Evolutionary conservation across 2,888 invertebrate species (phyloP), one percentile per base, ranked within the genome.

Genomic region (Rhamnusium bicolor): DNA sequence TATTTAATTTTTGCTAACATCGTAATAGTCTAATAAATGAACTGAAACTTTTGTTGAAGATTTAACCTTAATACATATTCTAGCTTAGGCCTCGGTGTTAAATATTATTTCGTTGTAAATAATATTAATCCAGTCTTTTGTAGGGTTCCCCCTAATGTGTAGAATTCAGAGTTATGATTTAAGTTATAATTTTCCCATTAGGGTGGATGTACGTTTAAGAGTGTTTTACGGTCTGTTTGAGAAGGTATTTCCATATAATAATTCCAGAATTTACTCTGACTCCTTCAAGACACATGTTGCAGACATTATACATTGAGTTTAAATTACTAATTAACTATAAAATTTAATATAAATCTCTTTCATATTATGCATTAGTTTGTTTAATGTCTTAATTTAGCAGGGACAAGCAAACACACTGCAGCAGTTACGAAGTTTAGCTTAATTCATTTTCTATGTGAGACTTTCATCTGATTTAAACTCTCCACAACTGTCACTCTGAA

Each of bases 371-470:
- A 51, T 67, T 32, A 67, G 3, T 29, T 27, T 65, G 29, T 51
- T 51, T 27, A 49, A 51, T 65, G 53, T 51, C 32, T 51, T 19
- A 32, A 29, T 67, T 40, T 56, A 56, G 56, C 32, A 54, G 49
- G 53, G 53, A 27, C 53, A 19, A 32, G 18, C 65, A 65, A 53
- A 65, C 53, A 53, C 65, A 53, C 56, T 19, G 32, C 56, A 46
- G 54, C 21, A 40, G 21, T 46, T 56, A 51, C 56, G 56, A 54
- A 67, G 56, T 56, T 56, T 16, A n/a, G 32, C 46, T 67, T 67
- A 67, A 67, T 67, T 67, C 67, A 46, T 67, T 67, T 67, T 67
- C 67, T 56, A 67, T 67, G 56, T 56, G 67, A 54, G 56, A 51
- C 56, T 67, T 56, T 46, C 67, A 40, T 56, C 56, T 56, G 61